A percentile compares a stretch with the other conserved stretches of the same genome.
Conservation (phyloP, 2,888 invertebrate genomes). For the Lepidocyrtinus sp. region DNA sequence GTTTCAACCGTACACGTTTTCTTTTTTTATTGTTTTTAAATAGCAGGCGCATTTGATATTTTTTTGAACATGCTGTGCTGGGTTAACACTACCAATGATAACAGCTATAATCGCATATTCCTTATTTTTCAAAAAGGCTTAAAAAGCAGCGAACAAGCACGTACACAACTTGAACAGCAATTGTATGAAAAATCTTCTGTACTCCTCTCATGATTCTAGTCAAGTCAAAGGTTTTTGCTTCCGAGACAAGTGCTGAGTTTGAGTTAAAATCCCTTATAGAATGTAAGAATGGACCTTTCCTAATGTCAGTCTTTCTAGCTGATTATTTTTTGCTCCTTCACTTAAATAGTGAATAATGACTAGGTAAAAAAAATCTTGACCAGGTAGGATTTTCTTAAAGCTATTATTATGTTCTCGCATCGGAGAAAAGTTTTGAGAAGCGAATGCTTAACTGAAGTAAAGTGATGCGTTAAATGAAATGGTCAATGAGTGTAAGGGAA, state of each 20-base stretch:
- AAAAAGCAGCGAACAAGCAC: neutral
- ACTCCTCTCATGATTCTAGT: no score
- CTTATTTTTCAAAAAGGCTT: conserved; percentile 4
- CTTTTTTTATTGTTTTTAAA: conserved; percentile 50
- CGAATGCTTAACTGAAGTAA: conserved; percentile 6
- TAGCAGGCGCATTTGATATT: conserved; percentile 11
- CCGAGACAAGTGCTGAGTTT: neutral
- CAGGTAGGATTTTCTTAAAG: conserved; percentile 27
- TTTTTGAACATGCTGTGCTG: conserved; percentile 11
- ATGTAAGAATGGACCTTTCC: neutral
- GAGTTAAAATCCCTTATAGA: no score
- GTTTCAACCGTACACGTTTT: conserved; percentile 62
- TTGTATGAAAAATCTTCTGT: no score
- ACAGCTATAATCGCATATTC: conserved; percentile 4
- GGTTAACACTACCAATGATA: neutral
- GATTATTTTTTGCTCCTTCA: neutral
- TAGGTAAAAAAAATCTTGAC: conserved; percentile 46
- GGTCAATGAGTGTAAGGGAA: conserved; percentile 4
- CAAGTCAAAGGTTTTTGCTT: conserved; percentile 21
- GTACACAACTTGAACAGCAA: conserved; percentile 19
- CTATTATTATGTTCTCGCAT: conserved; percentile 17
- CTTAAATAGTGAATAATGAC: conserved; percentile 27
- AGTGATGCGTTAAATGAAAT: neutral
- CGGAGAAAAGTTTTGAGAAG: conserved; percentile 17
- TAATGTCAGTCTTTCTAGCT: neutral